phyloP scores from a whole-genome alignment of 2,113 vertebrate genomes.

The Lynx canadensis region DNA sequence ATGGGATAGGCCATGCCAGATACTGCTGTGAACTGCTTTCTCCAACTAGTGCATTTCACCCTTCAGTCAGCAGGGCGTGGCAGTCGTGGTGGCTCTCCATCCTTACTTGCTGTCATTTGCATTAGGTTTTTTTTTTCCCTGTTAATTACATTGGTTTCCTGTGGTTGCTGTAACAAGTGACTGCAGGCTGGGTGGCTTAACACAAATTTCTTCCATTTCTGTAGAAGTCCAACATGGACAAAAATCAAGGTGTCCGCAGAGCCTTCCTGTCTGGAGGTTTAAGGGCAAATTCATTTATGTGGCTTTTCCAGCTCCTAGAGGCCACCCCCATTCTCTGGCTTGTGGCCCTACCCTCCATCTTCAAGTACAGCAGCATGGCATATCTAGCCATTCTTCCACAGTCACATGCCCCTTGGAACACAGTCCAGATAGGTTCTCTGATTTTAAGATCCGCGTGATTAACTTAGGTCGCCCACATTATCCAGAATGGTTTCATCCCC shows the following conservation, averaged over 20 bases:
- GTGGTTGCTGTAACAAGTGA: neutral
- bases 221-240: too few relatives aligned
- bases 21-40: neutral
- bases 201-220: neutral
- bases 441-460: neutral
- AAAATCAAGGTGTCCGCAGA: neutral
- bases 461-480: neutral
- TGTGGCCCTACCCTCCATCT: neutral
- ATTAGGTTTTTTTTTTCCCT: too few relatives aligned
- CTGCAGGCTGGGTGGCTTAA: neutral
- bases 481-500: neutral
- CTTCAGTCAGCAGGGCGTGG: neutral
- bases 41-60: neutral
- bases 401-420: neutral
- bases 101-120: neutral
- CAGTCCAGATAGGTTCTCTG: neutral
- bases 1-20: neutral
- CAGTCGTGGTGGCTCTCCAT: neutral
- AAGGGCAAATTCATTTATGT: fast-evolving
- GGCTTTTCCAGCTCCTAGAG: neutral
- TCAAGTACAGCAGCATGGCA: neutral
- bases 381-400: neutral
- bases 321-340: neutral
- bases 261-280: neutral
- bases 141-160: neutral